phyloP scores from a whole-genome alignment of 2,888 invertebrate genomes.

The Agrotis segetum region DNA sequence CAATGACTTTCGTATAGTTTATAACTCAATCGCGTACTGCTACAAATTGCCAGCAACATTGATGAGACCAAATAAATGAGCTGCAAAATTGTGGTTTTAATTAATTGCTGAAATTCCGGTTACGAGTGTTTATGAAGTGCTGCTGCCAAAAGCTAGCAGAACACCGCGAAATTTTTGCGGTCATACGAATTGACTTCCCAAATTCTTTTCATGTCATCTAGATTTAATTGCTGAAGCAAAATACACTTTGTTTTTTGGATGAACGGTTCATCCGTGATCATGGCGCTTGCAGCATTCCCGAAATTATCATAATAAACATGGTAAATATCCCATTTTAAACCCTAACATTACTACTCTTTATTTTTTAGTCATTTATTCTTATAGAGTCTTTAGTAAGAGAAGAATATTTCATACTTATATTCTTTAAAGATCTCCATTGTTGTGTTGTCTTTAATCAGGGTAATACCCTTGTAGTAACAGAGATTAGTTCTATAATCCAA shows the following conservation, averaged over 20 bases:
- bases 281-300: too few species aligned
- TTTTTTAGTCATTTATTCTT: too few species aligned
- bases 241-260: too few species aligned
- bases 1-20: slow-evolving; percentile 20
- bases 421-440: slow-evolving; percentile 17
- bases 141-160: slow-evolving; percentile 42
- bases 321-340: too few species aligned
- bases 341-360: too few species aligned
- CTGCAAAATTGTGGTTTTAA: slow-evolving; percentile 48
- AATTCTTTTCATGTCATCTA: slow-evolving; percentile 8
- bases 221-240: slow-evolving; percentile 23
- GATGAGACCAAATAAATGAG: slow-evolving; percentile 42
- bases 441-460: slow-evolving; percentile 36
- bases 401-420: background rate
- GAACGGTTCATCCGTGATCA: too few species aligned
- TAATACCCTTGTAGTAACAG: slow-evolving; percentile 38
- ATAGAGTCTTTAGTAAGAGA: too few species aligned
- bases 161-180: slow-evolving; percentile 50
- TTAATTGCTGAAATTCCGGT: slow-evolving; percentile 49
- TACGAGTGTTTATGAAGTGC: slow-evolving; percentile 40
- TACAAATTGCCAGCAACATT: slow-evolving; percentile 2
- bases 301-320: too few species aligned
- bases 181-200: slow-evolving; percentile 23
- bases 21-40: slow-evolving; percentile 4
- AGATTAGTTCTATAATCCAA: slow-evolving; percentile 50